phyloP scores from a whole-genome alignment of 2,113 vertebrate genomes.

The Gymnocephalus cernua region DNA sequence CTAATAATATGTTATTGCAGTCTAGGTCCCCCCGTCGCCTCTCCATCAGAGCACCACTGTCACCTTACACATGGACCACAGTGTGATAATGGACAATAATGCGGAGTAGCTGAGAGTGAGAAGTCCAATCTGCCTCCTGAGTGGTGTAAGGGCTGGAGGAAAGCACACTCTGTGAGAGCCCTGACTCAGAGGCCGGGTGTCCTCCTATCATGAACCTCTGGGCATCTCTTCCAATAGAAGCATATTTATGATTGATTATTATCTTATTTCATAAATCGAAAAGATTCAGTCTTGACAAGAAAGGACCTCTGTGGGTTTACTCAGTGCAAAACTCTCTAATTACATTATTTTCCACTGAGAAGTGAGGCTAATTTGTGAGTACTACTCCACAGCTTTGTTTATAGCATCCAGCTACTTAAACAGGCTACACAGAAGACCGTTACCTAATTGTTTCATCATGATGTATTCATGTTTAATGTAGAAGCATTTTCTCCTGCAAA shows the following conservation, averaged over 20 bases:
- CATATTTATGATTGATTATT: conserved; percentile 54
- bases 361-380: conserved; percentile 52
- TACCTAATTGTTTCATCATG: conserved; percentile 83
- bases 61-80: conserved; percentile 80
- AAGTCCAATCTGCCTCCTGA: conserved; percentile 82
- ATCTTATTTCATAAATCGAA: conserved; percentile 47
- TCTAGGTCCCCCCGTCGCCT: conserved; percentile 81
- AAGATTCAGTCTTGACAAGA: conserved; percentile 27
- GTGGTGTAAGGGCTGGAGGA: conserved; percentile 76
- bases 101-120: conserved; percentile 79
- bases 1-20: conserved; percentile 89
- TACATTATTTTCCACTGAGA: conserved; percentile 42
- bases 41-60: conserved; percentile 83
- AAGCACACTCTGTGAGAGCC: conserved; percentile 59
- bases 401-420: conserved; percentile 60
- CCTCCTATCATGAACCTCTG: conserved; percentile 56
- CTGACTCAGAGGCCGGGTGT: conserved; percentile 55
- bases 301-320: conserved; percentile 18
- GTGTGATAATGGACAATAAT: conserved; percentile 88
- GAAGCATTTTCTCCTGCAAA: conserved; percentile 68
- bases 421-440: conserved; percentile 65
- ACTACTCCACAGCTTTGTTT: conserved; percentile 64
- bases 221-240: conserved; percentile 33
- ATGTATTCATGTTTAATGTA: conserved; percentile 83
- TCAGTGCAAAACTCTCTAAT: conserved; percentile 50